A percentile compares a stretch with the other conserved stretches of the same genome.
These are phyloP conservation scores for Acanthopagrus latus DNA, from an alignment of 2,797 vertebrate species.

Conservation along the genomic window DNA sequence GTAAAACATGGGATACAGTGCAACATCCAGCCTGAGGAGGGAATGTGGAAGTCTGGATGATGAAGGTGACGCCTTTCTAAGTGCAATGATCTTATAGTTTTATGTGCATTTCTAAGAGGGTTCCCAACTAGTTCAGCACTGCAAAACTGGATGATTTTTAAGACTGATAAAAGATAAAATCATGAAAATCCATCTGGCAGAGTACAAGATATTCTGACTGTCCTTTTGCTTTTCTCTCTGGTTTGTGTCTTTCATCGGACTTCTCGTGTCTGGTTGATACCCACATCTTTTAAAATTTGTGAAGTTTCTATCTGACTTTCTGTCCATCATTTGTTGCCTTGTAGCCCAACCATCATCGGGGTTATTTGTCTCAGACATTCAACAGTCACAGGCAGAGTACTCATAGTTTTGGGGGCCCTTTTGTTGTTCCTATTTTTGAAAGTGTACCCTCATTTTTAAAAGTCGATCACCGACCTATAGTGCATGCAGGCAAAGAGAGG, in stretches of 20 bases:
- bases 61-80: neutral
- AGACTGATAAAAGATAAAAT: neutral
- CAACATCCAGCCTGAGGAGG: neutral
- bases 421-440: neutral
- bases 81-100: neutral
- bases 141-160: neutral
- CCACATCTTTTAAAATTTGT: neutral
- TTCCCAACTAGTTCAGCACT: neutral
- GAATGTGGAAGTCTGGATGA: neutral
- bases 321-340: neutral
- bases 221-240: no score
- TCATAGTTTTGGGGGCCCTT: no score
- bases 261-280: neutral
- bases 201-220: neutral
- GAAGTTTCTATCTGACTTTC: neutral
- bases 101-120: neutral
- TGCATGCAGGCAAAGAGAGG: neutral
- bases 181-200: neutral
- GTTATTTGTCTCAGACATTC: neutral
- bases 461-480: neutral
- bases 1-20: neutral
- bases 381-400: neutral
- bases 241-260: neutral
- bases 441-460: neutral
- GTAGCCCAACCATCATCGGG: neutral